Conservation (phyloP, 2,113 vertebrate species). For the Colinus virginianus region DNA sequence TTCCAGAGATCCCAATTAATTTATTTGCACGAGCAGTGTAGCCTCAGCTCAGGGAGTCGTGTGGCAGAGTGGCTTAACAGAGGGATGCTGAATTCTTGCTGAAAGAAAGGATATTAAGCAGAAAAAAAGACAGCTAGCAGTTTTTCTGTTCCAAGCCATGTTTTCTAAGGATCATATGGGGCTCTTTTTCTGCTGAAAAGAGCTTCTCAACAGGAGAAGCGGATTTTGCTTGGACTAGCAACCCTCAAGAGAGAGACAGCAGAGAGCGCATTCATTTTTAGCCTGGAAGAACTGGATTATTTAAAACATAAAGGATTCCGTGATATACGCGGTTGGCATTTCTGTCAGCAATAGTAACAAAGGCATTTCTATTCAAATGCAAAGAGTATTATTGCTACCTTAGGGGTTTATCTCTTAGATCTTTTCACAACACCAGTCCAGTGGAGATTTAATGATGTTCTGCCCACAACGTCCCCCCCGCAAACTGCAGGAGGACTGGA, state of each 20-base stretch:
- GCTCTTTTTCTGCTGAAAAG: conserved; percentile 13
- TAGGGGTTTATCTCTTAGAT: conserved; percentile 38
- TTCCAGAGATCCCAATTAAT: neutral
- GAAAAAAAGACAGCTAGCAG: neutral
- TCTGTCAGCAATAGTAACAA: conserved; percentile 1
- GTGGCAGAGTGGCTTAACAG: neutral
- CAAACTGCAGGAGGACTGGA: neutral
- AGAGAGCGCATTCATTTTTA: neutral
- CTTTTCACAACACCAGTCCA: neutral
- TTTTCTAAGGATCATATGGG: neutral
- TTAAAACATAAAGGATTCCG: conserved; percentile 46
- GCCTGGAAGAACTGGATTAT: conserved; percentile 49
- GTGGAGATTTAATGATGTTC: conserved; percentile 57
- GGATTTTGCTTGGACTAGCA: conserved; percentile 8
- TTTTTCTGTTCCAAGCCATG: neutral
- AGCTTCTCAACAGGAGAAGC: neutral
- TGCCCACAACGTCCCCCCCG: neutral
- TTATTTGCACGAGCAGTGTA: neutral
- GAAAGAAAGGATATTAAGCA: neutral
- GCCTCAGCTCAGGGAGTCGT: neutral
- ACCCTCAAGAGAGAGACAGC: neutral
- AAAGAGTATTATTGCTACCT: conserved; percentile 35
- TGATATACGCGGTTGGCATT: neutral
- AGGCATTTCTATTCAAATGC: conserved; percentile 38
- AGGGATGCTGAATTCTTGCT: neutral